Base-by-base conservation (phyloP, 1,140 invertebrate species). In the Trachelipus rathkii region DNA sequence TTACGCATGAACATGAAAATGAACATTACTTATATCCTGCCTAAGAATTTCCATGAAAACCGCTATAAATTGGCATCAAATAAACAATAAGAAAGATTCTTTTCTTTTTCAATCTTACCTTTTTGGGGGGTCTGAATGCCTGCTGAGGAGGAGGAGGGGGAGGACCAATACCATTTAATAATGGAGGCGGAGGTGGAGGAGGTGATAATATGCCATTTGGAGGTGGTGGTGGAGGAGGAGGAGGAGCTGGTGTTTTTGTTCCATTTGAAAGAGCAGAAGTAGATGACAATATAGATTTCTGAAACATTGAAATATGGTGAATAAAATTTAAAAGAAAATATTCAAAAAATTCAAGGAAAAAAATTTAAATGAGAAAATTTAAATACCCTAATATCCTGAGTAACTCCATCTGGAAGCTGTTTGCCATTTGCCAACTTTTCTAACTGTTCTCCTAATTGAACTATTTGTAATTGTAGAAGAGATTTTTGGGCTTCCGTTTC, bases 241-340 rank as follows among this genome's bases (percentile, higher is more conserved):
- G 80, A 5, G 82, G 82, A 44, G 82, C 77, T 44, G 79, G 81
- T 11, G 81, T 79, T 11, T 78, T 78, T 10, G 74, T 46, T 5
- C 78, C 78, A 19, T 69, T 78, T 69, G 87, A 85, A 77, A 88
- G 88, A 44, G 87, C 87, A 68, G 90, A 83, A 75, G 90, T 87
- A 43, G 89, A 85, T 67, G 90, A 86, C 6, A 89, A 86, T 2
- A 60, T 60, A 60, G 50, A 60, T 60, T 60, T 60, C 50, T 60
- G 50, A 60, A 60, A 19, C 33, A 33, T 33, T 33, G 33, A 33
- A 33, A 33, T 33, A 33, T 33, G 1, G 1, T 33, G 1, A 33
- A 33, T 33, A 33, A 33, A 33, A 33, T 6, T 33, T 33, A 33
- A 33, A 6, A 33, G 33, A 33, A 33, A 33, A 33, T 33, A 33